These are phyloP conservation scores for Drosophila anomelani DNA, from an alignment of 2,888 invertebrate species.

Conservation along the genomic window DNA sequence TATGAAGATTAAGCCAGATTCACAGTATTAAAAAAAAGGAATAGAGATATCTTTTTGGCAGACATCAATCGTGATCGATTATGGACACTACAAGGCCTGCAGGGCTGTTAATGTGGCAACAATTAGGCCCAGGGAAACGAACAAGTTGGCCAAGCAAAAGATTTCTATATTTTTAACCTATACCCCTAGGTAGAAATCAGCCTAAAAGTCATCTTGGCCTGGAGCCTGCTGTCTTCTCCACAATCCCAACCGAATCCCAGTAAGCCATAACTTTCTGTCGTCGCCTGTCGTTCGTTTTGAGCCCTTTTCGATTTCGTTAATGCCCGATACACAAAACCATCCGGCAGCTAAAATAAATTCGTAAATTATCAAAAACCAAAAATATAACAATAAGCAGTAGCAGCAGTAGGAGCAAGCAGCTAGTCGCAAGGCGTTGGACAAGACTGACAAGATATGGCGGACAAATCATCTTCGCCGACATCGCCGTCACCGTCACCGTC, in stretches of 20 bases:
- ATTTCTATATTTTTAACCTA: background rate
- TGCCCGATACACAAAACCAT: background rate
- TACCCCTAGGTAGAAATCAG: background rate
- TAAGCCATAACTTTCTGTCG: background rate
- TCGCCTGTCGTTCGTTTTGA: background rate
- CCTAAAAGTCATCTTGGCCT: background rate
- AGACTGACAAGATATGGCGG: background rate
- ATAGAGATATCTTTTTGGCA: conserved; percentile 52
- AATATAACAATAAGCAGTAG: background rate
- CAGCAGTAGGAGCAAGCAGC: background rate
- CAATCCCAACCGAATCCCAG: background rate
- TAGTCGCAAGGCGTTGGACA: background rate
- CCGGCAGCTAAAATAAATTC: conserved; percentile 4
- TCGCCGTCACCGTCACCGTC: background rate
- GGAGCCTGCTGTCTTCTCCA: background rate
- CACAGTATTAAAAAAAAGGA: too few relatives aligned
- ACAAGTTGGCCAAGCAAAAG: background rate
- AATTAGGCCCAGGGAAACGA: background rate
- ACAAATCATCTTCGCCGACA: background rate
- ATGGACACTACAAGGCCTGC: conserved; percentile 50
- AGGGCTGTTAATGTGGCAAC: conserved; percentile 56
- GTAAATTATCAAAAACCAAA: conserved; percentile 1
- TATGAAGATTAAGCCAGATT: conserved; percentile 11
- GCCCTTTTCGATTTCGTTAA: conserved; percentile 12
- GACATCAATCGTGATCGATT: conserved; percentile 81